Conservation (phyloP, 2,888 invertebrate species). For the Microdon myrmicae region DNA sequence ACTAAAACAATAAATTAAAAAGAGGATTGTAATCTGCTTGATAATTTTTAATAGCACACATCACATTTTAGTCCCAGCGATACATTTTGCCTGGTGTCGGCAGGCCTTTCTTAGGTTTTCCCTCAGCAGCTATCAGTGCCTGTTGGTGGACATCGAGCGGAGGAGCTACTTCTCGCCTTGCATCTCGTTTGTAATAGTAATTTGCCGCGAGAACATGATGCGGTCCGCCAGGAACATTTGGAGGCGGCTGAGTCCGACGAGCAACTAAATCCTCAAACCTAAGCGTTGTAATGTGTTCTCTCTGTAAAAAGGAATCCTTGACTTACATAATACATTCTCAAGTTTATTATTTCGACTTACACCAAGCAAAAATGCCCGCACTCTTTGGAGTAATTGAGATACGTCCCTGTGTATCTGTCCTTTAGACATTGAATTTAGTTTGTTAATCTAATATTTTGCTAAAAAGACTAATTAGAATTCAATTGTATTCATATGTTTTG, state of each 20-base stretch:
- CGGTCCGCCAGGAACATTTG: conserved; percentile 83
- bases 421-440: no score
- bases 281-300: conserved; percentile 72
- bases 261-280: conserved; percentile 76
- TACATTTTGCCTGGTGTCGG: conserved; percentile 72
- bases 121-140: conserved; percentile 57
- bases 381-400: conserved; percentile 71
- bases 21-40: no score
- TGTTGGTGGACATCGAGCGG: conserved; percentile 61
- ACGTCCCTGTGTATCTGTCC: conserved; percentile 77
- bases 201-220: conserved; percentile 81
- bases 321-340: conserved; percentile 57
- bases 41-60: no score
- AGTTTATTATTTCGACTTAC: conserved; percentile 65
- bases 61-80: conserved; percentile 69
- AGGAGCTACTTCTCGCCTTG: conserved; percentile 75
- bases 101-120: conserved; percentile 58
- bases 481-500: no score
- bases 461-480: no score
- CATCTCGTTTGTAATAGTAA: conserved; percentile 87
- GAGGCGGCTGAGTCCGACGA: conserved; percentile 83
- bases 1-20: no score
- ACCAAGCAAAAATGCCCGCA: conserved; percentile 76
- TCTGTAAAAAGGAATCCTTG: conserved; percentile 63
- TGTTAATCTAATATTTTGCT: no score